These are phyloP conservation scores for Gymnothorax reevesii DNA, from an alignment of 2,797 vertebrate species.

Conservation along the genomic window DNA sequence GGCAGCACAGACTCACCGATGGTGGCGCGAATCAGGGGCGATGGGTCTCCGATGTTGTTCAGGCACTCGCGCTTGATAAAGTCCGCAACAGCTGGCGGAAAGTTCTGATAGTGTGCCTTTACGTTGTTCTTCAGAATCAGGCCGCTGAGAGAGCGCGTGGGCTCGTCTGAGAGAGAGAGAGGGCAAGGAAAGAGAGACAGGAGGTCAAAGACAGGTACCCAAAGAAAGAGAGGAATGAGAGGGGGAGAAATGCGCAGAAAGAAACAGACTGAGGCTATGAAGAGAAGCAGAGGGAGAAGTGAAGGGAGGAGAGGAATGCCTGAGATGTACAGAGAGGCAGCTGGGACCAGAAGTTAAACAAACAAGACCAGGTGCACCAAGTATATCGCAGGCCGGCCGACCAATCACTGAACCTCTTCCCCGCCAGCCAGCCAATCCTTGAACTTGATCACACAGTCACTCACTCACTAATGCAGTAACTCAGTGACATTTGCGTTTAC, in stretches of 20 bases:
- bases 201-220: background rate
- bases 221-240: background rate
- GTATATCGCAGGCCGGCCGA: no score
- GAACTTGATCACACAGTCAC: no score
- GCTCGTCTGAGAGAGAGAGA: slow-evolving; percentile 74
- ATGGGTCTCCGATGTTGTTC: slow-evolving; percentile 89
- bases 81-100: slow-evolving; percentile 83
- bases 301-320: background rate
- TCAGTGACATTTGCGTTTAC: no score
- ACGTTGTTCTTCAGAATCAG: slow-evolving; percentile 96
- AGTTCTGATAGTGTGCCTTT: slow-evolving; percentile 94
- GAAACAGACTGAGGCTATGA: background rate
- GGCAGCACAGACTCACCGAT: slow-evolving; percentile 76
- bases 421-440: no score
- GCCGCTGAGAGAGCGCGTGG: slow-evolving; percentile 89
- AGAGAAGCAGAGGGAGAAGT: background rate
- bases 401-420: no score
- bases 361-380: no score
- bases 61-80: slow-evolving; percentile 97
- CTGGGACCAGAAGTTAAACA: background rate
- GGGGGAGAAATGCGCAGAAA: background rate
- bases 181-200: background rate
- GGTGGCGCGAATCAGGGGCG: slow-evolving; percentile 91
- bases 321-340: background rate
- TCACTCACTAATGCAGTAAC: no score